These are phyloP conservation scores for Meghimatium bilineatum DNA, from an alignment of 2,888 invertebrate genomes.

Conservation along the genomic window DNA sequence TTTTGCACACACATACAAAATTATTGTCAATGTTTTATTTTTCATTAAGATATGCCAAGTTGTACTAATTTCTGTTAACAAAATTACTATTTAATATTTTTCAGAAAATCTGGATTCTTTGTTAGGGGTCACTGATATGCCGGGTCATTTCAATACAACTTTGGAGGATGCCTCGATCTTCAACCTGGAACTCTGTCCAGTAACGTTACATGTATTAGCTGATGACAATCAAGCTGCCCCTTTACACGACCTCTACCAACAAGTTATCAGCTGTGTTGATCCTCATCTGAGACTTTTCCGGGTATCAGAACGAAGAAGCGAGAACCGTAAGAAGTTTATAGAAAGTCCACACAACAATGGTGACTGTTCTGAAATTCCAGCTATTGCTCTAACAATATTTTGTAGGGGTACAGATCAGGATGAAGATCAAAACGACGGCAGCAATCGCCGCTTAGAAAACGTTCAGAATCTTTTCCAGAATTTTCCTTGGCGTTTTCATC, in stretches of 20 bases:
- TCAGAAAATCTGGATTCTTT: conserved; percentile 62
- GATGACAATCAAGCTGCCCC: conserved; percentile 61
- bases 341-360: conserved; percentile 42
- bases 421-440: conserved; percentile 47
- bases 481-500: conserved; percentile 71
- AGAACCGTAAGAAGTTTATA: neutral
- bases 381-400: conserved; percentile 65
- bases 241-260: conserved; percentile 64
- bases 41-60: neutral
- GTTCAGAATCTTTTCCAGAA: conserved; percentile 62
- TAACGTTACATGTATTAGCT: conserved; percentile 63
- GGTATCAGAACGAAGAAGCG: conserved; percentile 42
- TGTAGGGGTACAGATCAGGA: conserved; percentile 56
- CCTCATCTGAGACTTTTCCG: conserved; percentile 62
- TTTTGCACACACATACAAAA: too few relatives aligned
- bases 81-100: conserved; percentile 33
- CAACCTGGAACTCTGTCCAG: conserved; percentile 59
- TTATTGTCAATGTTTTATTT: neutral
- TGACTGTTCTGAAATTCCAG: conserved; percentile 51
- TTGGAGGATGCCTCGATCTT: conserved; percentile 60
- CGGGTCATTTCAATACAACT: conserved; percentile 56
- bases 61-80: too few relatives aligned
- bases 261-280: conserved; percentile 64
- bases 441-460: conserved; percentile 61
- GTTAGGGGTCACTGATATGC: conserved; percentile 59